phyloP scores from a whole-genome alignment of 23 tunicate genomes.

The Clavelina lepadiformis region DNA sequence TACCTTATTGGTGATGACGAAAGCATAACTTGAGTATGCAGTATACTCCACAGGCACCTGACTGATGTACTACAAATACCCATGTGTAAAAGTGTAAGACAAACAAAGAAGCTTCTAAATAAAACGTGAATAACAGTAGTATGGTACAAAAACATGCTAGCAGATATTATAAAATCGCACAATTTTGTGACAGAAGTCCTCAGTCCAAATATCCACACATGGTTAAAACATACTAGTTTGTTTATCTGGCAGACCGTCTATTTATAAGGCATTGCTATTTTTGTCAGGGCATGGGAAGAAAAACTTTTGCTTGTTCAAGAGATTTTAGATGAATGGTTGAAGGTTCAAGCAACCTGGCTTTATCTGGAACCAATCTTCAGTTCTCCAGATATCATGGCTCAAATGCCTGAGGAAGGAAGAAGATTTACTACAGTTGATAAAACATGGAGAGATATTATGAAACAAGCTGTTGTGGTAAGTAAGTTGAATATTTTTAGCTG shows the following conservation, averaged over 20 bases:
- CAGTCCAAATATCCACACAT: background rate
- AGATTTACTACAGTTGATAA: constrained; percentile 96
- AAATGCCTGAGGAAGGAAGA: constrained; percentile 99
- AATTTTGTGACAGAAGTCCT: no score
- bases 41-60: no score
- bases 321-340: constrained; percentile 95
- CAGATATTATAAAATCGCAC: no score
- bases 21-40: no score
- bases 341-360: constrained; percentile 99
- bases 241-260: background rate
- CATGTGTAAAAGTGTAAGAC: no score
- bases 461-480: constrained; percentile 82
- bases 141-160: no score
- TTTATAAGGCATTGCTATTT: background rate
- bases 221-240: background rate
- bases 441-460: constrained; percentile 96
- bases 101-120: no score
- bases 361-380: constrained; percentile 97
- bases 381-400: constrained; percentile 99
- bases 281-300: constrained; percentile 75
- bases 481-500: no score
- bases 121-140: no score
- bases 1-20: no score
- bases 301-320: constrained; percentile 91
- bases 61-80: no score